Base-by-base conservation (phyloP, 2,113 vertebrate genomes). In the Alethe castanea region DNA sequence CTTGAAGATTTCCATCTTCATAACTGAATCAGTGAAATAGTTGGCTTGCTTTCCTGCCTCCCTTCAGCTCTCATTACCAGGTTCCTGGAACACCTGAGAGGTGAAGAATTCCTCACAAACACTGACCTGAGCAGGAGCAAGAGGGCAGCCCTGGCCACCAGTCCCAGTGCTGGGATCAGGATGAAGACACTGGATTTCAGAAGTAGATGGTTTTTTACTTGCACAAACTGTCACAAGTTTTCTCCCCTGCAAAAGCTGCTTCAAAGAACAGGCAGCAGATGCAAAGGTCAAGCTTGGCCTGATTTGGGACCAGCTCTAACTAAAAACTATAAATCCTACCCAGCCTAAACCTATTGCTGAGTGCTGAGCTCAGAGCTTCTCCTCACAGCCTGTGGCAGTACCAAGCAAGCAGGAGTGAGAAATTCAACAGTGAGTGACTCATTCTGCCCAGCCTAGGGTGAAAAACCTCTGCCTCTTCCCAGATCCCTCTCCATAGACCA, bases 191-290 rank as follows among this genome's bases (percentile, higher is more conserved):
- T 15, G 35, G 15, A 50, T 87, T 85, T 81, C 70, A 33, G 35
- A 64, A 35, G 44, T 4, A 40, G 11, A 12, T 28, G 19, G 19
- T 29, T 67, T 72, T 42, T 11, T 2, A 24, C 25, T 40, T 31
- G 35, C 31, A 82, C 59, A 23, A 66, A 71, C 14, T 6, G 3
- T 8, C 50, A 33, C 24, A 31, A 81, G 35, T 15, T 44, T 18
- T 26, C 59, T 61, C 15, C 6, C 8, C 15, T 26, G 28, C 22
- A 26, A 56, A 38, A 0, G 1, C 11, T 31, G 38, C 45, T 83
- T 62, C 72, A 62, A 50, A 80, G 17, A 78, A 42, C 0, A 1
- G 42, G 31, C 53, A 76, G 29, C 0, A 2, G 26, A 67, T 5
- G 19, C 47, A 35, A 69, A 24, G 28, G 73, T 20, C 5, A 53